Evolutionary conservation across 2,888 invertebrate genomes (phyloP).

Genomic region (Meganola albula): DNA sequence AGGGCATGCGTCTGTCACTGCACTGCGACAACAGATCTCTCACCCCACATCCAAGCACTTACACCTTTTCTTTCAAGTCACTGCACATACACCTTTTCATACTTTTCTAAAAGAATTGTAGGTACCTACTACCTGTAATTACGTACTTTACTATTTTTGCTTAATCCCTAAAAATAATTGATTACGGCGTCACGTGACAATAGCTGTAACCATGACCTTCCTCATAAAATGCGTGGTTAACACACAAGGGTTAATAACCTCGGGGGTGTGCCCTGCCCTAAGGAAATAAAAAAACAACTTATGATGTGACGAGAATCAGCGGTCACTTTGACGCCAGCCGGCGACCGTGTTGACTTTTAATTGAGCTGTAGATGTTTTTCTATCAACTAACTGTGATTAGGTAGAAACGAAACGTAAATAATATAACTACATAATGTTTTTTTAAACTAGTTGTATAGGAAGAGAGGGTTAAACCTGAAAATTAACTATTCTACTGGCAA

Average conservation of each 20-base stretch:
- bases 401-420: conserved; percentile 14
- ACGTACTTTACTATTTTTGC: too few species aligned
- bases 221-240: conserved; percentile 42
- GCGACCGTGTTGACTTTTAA: conserved; percentile 40
- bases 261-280: conserved; percentile 62
- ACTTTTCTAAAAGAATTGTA: too few species aligned
- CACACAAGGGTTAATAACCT: conserved; percentile 61
- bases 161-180: too few species aligned
- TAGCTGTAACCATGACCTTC: conserved; percentile 67
- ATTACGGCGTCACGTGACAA: conserved; percentile 20
- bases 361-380: conserved; percentile 38
- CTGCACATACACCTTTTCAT: too few species aligned
- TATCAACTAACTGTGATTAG: conserved; percentile 25
- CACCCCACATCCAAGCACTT: conserved; percentile 12
- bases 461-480: too few species aligned
- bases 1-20: conserved; percentile 55
- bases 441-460: too few species aligned
- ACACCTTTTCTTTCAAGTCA: too few species aligned
- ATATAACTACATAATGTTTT: too few species aligned
- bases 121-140: too few species aligned
- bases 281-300: conserved; percentile 70
- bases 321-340: conserved; percentile 39
- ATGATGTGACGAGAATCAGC: conserved; percentile 45
- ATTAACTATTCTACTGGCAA: too few species aligned
- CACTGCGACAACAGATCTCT: conserved; percentile 53